These are phyloP conservation scores for Lates calcarifer DNA, from an alignment of 2,113 vertebrate species.

Conservation along the genomic window DNA sequence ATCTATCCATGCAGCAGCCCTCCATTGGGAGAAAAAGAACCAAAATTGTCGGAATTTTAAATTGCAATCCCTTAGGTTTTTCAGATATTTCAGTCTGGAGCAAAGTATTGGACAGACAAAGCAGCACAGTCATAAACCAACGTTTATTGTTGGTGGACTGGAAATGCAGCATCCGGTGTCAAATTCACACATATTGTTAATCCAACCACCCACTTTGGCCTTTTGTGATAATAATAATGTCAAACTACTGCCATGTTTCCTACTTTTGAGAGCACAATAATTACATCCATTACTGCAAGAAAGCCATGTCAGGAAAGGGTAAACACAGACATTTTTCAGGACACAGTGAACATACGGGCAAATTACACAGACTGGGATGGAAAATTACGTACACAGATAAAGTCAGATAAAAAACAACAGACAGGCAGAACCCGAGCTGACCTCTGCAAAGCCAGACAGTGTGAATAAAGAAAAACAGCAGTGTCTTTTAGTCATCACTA, in stretches of 20 bases:
- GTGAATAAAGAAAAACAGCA: conserved; percentile 33
- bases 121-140: not conserved
- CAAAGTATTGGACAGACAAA: not conserved
- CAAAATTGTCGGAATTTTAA: not conserved
- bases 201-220: not conserved
- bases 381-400: not conserved
- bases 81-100: too few species aligned
- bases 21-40: too few species aligned
- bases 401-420: not conserved
- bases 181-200: not conserved
- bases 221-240: not conserved
- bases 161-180: not conserved
- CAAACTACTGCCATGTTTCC: not conserved
- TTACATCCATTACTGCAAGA: not conserved
- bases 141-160: not conserved
- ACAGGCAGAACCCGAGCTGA: conserved; percentile 15
- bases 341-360: not conserved
- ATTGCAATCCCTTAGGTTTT: not conserved
- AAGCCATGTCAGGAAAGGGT: not conserved
- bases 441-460: conserved; percentile 23
- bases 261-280: not conserved
- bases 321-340: not conserved
- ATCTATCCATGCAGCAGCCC: too few species aligned
- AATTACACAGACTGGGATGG: not conserved
- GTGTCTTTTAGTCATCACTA: conserved; percentile 25